Conservation (phyloP, 2,888 invertebrate genomes). For the Diarsia mendica region DNA sequence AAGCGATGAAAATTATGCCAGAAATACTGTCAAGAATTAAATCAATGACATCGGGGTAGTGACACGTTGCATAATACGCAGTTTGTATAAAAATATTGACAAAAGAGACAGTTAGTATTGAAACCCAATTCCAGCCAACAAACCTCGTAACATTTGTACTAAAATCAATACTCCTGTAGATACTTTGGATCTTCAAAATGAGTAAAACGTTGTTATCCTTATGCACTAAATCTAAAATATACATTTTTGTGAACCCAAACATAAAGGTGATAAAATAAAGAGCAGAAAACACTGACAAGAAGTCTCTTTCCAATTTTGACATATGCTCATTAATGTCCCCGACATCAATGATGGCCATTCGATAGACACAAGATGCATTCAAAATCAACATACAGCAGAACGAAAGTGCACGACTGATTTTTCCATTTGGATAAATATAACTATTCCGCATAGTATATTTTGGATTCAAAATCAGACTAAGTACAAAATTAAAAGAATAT, state of each 20-base stretch:
- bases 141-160: neutral
- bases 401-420: neutral
- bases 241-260: conserved; percentile 6
- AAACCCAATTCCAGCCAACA: conserved; percentile 24
- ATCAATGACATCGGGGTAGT: neutral
- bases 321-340: conserved; percentile 5
- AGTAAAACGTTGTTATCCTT: conserved; percentile 8
- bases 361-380: neutral
- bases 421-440: conserved; percentile 24
- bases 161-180: conserved; percentile 10
- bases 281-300: neutral
- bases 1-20: neutral
- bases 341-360: neutral
- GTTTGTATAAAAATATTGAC: neutral
- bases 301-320: conserved; percentile 4
- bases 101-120: neutral
- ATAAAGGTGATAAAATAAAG: neutral
- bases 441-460: conserved; percentile 2
- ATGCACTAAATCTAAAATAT: conserved; percentile 14
- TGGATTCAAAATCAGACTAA: conserved; percentile 2
- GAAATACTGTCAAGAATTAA: neutral
- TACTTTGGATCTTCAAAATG: conserved; percentile 25
- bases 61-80: neutral
- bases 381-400: conserved; percentile 11
- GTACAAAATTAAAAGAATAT: neutral